Evolutionary conservation across 2,113 vertebrate species (phyloP).

Genomic region (Isichthys henryi): DNA sequence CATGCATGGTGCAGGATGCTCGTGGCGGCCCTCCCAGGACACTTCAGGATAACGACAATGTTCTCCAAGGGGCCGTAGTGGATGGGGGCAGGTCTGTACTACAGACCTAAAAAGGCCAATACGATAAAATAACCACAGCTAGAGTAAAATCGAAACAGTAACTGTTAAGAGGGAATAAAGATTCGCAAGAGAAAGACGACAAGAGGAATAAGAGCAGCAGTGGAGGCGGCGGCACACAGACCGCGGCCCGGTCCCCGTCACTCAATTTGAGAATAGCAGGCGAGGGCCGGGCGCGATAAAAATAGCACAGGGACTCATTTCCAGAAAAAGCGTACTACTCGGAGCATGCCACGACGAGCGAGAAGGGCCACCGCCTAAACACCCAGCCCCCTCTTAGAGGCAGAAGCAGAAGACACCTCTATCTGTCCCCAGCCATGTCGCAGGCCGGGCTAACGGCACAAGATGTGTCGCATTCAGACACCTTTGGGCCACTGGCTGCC

Average conservation of each 20-base stretch:
- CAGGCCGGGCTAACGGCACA: background rate
- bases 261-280: slow-evolving; percentile 8
- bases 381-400: background rate
- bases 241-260: slow-evolving; percentile 20
- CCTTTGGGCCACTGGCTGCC: background rate
- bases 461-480: background rate
- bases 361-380: background rate
- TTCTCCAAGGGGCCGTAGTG: background rate
- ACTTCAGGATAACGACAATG: background rate
- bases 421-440: background rate
- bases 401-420: background rate
- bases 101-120: background rate
- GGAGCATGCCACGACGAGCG: background rate
- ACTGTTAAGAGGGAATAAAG: background rate
- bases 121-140: background rate
- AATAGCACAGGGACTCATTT: slow-evolving; percentile 26
- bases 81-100: background rate
- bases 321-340: slow-evolving; percentile 7
- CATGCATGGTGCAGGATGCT: background rate
- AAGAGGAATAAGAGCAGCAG: background rate
- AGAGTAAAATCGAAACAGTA: background rate
- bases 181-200: slow-evolving; percentile 1
- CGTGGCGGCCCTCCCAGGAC: background rate
- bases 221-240: background rate
- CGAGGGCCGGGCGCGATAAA: slow-evolving; percentile 17